phyloP scores from a whole-genome alignment of 2,888 invertebrate species.

The Ennomos fuscantarius region DNA sequence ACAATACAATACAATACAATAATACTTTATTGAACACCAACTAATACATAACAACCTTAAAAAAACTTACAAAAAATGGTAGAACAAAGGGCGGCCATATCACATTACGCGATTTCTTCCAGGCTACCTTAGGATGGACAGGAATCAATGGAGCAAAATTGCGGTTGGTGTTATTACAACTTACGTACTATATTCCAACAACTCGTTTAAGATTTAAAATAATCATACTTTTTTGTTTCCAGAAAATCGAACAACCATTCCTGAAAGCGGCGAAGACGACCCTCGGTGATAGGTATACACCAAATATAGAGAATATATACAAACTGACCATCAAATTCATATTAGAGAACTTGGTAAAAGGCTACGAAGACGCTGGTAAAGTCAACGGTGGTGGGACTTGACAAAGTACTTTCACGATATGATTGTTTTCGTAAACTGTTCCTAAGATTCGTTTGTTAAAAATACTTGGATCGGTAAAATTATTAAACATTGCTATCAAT shows the following conservation, averaged over 20 bases:
- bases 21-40: too few relatives aligned
- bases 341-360: slow-evolving; percentile 92
- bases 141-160: too few relatives aligned
- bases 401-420: slow-evolving; percentile 18
- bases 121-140: too few relatives aligned
- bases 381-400: slow-evolving; percentile 55
- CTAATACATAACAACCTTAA: too few relatives aligned
- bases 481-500: too few relatives aligned
- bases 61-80: too few relatives aligned
- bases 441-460: too few relatives aligned
- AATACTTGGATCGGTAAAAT: too few relatives aligned
- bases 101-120: too few relatives aligned
- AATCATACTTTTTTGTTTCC: slow-evolving; percentile 55
- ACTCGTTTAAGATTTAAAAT: neutral
- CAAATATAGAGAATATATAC: slow-evolving; percentile 95
- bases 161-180: too few relatives aligned
- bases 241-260: slow-evolving; percentile 97
- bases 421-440: neutral
- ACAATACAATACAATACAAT: neutral
- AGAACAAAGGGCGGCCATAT: too few relatives aligned
- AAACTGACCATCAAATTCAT: slow-evolving; percentile 95
- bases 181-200: too few relatives aligned
- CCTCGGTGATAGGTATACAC: slow-evolving; percentile 94
- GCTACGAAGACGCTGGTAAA: slow-evolving; percentile 85
- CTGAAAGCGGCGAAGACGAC: slow-evolving; percentile 94